These are phyloP conservation scores for Xenops minutus DNA, from an alignment of 2,797 vertebrate genomes.

Conservation along the genomic window DNA sequence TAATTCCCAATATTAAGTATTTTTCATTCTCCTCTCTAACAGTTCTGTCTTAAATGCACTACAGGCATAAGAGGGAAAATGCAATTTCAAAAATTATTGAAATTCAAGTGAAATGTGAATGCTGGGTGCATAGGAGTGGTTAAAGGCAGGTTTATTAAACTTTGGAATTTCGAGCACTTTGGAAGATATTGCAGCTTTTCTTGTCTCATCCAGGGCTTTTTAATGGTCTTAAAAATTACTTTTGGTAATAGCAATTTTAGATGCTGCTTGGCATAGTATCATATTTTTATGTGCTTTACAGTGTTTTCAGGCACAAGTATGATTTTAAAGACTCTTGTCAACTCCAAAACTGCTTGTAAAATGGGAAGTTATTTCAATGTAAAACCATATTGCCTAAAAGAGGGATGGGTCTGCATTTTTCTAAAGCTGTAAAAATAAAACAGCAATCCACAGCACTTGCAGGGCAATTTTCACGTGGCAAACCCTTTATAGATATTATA, in stretches of 20 bases:
- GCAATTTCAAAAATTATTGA: background rate
- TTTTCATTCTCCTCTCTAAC: background rate
- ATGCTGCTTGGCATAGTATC: background rate
- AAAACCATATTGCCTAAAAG: background rate
- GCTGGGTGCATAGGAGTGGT: background rate
- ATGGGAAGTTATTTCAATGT: slow-evolving; percentile 6
- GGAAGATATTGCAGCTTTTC: background rate
- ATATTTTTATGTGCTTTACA: background rate
- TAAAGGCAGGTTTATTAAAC: background rate
- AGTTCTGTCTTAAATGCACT: background rate
- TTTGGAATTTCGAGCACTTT: background rate
- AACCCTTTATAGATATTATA: background rate
- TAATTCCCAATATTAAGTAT: background rate
- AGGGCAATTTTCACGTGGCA: background rate
- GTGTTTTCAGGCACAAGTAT: background rate
- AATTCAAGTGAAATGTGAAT: background rate
- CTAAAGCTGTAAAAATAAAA: background rate
- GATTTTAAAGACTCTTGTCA: slow-evolving; percentile 17
- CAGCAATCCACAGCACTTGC: background rate
- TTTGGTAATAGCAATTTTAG: slow-evolving; percentile 17
- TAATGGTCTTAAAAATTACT: slow-evolving; percentile 20
- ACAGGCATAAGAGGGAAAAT: background rate
- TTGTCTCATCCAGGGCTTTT: background rate
- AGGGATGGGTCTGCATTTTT: background rate
- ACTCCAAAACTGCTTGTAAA: background rate